Evolutionary conservation across 92 coral and sea anemone genomes (phyloP).

Genomic region (Paramuricea clavata): DNA sequence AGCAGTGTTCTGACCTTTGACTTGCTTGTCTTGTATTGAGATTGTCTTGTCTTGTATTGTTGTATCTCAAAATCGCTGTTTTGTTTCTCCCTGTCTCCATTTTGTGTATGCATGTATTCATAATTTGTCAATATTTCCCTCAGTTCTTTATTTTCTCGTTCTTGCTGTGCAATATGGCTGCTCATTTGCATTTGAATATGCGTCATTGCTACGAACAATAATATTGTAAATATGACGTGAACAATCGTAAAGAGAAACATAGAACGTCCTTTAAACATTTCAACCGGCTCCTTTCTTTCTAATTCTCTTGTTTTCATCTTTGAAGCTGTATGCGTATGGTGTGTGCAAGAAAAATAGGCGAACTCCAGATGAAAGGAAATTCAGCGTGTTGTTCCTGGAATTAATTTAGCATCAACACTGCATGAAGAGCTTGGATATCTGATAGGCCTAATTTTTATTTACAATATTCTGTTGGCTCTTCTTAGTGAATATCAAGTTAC

Average conservation of each 20-base stretch:
- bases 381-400: slow-evolving; percentile 4
- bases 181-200: slow-evolving; percentile 17
- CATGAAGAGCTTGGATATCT: background rate
- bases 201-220: slow-evolving; percentile 30
- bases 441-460: background rate
- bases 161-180: slow-evolving; percentile 12
- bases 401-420: background rate
- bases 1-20: slow-evolving; percentile 10
- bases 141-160: slow-evolving; percentile 16
- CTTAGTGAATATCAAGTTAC: background rate
- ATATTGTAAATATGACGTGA: slow-evolving; percentile 1
- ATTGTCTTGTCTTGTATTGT: background rate
- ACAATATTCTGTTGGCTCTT: slow-evolving; percentile 4
- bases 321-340: background rate
- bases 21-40: background rate
- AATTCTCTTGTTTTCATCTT: background rate
- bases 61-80: background rate
- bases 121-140: background rate
- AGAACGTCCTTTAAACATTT: background rate
- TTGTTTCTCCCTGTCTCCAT: background rate
- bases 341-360: background rate
- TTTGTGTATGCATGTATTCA: background rate
- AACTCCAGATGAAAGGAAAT: background rate
- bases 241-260: background rate
- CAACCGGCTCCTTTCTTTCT: background rate